Base-by-base conservation (phyloP, 92 coral and sea anemone species). In the Bergia puertoricense region DNA sequence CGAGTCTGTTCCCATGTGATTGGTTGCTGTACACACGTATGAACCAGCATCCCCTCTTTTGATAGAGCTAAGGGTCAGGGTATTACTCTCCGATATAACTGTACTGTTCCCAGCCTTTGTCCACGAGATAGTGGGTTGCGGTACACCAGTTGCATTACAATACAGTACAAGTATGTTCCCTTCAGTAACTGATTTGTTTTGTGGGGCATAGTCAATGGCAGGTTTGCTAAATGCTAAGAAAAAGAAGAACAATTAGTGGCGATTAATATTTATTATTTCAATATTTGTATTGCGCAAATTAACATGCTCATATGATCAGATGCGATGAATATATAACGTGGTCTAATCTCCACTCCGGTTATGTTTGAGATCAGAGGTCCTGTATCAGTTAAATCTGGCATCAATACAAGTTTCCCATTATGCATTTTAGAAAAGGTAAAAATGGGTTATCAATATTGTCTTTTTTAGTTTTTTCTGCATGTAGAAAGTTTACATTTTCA, bases 171-270 rank as follows among this genome's bases (percentile, higher is more conserved):
- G 36, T 3, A 9, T 40, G n/a, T 23, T 76, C 43, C 80, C 80
- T 6, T 2, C 0, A 22, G 3, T n/a, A 0, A 7, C 51, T n/a
- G 80, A 2, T 76, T 76, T 22, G 22, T 76, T 76, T 36, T 2
- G 50, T 41, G 44, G 16, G 43, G 18, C 18, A 76, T 40, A 9
- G 1, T 13, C 54, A 76, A 41, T 42, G 1, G 50, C 11, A 76
- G 80, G 80, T 76, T n/a, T 40, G n/a, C 80, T 76, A 41, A 76
- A 76, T 15, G 80, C 80, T 76, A 30, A 8, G 7, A 8, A 68
- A 68, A 68, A 57, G 66, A 57, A 18, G 18, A 18, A 2, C 66
- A 57, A 57, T 30, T 30, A 30, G 30, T 30, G 30, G 30, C 30
- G 30, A 30, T 30, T 30, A 1, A 4, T n/a, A 66, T 37, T 22